Evolutionary conservation across 2,797 vertebrate genomes (phyloP).

Genomic region (Ptychobarbus kaznakovi): DNA sequence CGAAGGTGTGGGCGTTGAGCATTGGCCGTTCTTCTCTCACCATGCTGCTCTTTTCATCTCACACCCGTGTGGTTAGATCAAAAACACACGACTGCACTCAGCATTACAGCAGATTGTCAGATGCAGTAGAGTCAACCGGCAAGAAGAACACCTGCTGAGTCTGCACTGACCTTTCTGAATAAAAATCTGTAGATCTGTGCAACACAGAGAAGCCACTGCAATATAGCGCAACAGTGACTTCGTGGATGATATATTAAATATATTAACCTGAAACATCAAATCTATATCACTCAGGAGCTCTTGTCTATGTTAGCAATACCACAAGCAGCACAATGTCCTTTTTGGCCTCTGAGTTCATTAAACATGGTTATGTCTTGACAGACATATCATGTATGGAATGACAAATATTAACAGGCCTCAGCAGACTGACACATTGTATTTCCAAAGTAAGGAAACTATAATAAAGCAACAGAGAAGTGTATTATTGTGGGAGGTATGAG

Average conservation of each 20-base stretch:
- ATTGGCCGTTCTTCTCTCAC: constrained; percentile 18
- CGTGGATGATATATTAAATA: not conserved
- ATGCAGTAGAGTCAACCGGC: constrained; percentile 34
- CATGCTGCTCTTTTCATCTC: constrained; percentile 10
- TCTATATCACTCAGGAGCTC: not conserved
- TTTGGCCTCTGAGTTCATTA: not conserved
- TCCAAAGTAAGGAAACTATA: not conserved
- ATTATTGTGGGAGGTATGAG: not conserved
- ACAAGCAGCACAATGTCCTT: not conserved
- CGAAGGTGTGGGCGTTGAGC: not conserved
- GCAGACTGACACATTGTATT: not conserved
- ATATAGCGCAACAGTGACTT: not conserved
- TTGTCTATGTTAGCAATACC: not conserved
- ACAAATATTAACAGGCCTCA: not conserved
- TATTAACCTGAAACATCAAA: not conserved
- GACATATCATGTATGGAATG: not conserved
- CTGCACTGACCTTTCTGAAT: constrained; percentile 3
- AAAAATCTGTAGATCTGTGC: not conserved
- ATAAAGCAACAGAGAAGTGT: not conserved
- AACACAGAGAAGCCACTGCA: not conserved
- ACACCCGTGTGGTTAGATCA: constrained; percentile 45
- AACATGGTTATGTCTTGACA: not conserved
- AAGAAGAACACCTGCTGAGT: constrained; percentile 45
- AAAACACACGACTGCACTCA: not conserved
- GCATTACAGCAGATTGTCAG: constrained; percentile 23